Base-by-base conservation (phyloP, 2,113 vertebrate species). In the Ochotona princeps region DNA sequence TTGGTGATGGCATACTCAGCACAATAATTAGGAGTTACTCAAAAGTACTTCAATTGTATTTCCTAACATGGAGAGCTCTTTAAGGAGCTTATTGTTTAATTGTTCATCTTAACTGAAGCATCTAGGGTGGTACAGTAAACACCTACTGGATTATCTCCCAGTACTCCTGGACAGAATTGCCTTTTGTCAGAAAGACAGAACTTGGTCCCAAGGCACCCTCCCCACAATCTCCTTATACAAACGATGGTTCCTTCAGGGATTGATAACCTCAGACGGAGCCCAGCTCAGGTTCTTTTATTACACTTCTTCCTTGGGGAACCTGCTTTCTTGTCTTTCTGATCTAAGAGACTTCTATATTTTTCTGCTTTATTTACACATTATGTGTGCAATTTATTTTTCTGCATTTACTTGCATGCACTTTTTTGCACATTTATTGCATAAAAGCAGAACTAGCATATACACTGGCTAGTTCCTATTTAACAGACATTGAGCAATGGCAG, bases 1-100 rank as follows among this genome's bases (percentile, higher is more conserved):
- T 10, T 23, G 51, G 83, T 87, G 28, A 67, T 76, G 20, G 14
- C 15, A 81, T 11, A 84, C 73, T 17, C 49, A 32, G 47, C 30
- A 73, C 8, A 73, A 83, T 67, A 80, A 78, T 78, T 47, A 94
- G 87, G 75, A 91, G 63, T 18, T 49, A 63, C 28, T 87, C 21
- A 54, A 82, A 88, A 93, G 30, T 15, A 92, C 72, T 78, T 85
- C 32, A 72, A 26, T 14, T 6, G 5, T 26, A 78, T 15, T 76
- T 88, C 54, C 32, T 17, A 83, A 91, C 17, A 26, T 35, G 14
- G 65, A 82, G 72, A 83, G 49, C 61, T 86, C 20, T 86, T 73
- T 79, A 72, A 89, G 82, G 70, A 93, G 51, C 26, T 21, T 63
- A 63, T 38, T 32, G 21, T 38, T 57, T 87, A 10, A 75, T 23